A percentile compares a stretch with the other conserved stretches of the same genome.
Evolutionary conservation across 35 echinoderm and acorn worm species (phyloP).

Genomic region (Apostichopus parvimensis): DNA sequence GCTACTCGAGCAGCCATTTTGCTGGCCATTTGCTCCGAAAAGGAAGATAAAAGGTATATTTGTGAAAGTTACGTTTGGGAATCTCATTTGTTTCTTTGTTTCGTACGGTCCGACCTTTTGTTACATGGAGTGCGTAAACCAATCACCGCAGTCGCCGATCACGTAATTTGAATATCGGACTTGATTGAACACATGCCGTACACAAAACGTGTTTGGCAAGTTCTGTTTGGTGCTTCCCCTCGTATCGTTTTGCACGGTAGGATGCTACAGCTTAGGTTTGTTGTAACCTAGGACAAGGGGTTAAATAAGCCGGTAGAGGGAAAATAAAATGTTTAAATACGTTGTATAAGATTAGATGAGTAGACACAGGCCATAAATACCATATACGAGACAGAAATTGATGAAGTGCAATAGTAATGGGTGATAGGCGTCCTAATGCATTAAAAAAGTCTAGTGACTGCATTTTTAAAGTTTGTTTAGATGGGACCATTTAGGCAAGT

Average conservation of each 20-base stretch:
- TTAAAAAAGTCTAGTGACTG: background rate
- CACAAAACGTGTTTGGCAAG: slow-evolving; percentile 58
- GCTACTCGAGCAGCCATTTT: slow-evolving; percentile 35
- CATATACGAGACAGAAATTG: background rate
- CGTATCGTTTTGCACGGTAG: slow-evolving; percentile 50
- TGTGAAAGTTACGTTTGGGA: slow-evolving; percentile 51
- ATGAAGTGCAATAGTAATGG: background rate
- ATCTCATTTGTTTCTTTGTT: slow-evolving; percentile 63
- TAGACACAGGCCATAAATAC: background rate
- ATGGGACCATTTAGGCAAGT: background rate
- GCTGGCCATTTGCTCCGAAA: slow-evolving; percentile 35
- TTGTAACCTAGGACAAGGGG: slow-evolving; percentile 50
- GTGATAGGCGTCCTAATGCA: background rate
- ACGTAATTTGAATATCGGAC: slow-evolving; percentile 67
- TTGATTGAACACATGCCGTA: slow-evolving; percentile 58
- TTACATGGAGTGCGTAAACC: slow-evolving; percentile 59
- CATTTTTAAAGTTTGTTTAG: background rate
- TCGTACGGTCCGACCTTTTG: slow-evolving; percentile 61
- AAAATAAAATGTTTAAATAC: slow-evolving; percentile 47
- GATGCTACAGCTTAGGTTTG: slow-evolving; percentile 8
- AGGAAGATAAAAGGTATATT: slow-evolving; percentile 50
- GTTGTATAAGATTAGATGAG: background rate
- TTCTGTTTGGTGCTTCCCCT: slow-evolving; percentile 35
- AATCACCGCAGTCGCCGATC: slow-evolving; percentile 65
- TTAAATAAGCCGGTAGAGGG: slow-evolving; percentile 49